Conservation (phyloP, 2,888 invertebrate species). For the Morpho deidamia region DNA sequence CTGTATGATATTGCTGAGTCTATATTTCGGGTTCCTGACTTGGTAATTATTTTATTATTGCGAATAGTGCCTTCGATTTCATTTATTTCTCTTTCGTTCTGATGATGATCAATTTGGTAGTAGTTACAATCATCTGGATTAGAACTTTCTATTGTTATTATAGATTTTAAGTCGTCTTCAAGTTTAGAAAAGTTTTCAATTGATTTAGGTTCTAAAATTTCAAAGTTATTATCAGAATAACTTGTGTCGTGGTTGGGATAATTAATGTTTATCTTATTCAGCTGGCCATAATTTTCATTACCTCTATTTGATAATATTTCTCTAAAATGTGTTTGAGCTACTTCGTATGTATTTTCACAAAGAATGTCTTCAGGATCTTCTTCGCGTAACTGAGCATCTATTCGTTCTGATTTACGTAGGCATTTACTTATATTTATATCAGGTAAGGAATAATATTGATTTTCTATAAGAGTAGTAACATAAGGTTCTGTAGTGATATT, state of each 20-base stretch:
- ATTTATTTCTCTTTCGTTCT: constrained; percentile 72
- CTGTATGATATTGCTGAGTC: constrained; percentile 40
- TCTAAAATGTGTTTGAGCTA: constrained; percentile 61
- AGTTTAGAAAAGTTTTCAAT: constrained; percentile 60
- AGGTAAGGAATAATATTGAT: constrained; percentile 84
- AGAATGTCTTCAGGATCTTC: constrained; percentile 65
- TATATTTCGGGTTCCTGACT: constrained; percentile 63
- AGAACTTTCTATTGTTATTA: constrained; percentile 66
- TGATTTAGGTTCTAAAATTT: constrained; percentile 52
- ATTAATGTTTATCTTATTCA: constrained; percentile 48
- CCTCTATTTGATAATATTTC: constrained; percentile 56
- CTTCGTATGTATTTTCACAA: constrained; percentile 66
- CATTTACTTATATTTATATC: constrained; percentile 84
- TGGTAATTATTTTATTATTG: constrained; percentile 67
- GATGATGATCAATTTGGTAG: constrained; percentile 57
- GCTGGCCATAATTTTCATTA: constrained; percentile 60
- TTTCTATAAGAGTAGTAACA: constrained; percentile 77
- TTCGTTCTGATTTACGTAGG: constrained; percentile 83
- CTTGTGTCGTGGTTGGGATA: constrained; percentile 8
- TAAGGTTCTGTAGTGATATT: constrained; percentile 73
- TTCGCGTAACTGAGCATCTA: constrained; percentile 82
- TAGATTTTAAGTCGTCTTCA: constrained; percentile 70
- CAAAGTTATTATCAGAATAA: constrained; percentile 37
- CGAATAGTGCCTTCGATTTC: constrained; percentile 73
- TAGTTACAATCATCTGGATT: constrained; percentile 55